These are phyloP conservation scores for Oncorhynchus gorbuscha DNA, from an alignment of 2,113 vertebrate species.

Conservation along the genomic window DNA sequence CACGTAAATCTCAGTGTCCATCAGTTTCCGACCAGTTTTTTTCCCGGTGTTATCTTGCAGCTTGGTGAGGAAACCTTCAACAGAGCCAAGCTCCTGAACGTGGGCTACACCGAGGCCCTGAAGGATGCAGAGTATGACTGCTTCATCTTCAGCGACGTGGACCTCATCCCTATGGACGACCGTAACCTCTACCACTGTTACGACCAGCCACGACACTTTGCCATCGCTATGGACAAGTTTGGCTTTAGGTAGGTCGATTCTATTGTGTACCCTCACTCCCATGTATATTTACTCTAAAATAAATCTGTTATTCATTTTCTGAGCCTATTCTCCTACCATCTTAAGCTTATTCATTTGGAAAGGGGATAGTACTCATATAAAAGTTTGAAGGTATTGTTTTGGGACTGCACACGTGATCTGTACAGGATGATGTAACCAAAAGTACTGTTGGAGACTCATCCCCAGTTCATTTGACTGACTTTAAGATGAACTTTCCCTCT, in stretches of 20 bases:
- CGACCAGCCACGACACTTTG: constrained; percentile 95
- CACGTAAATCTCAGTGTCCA: background rate
- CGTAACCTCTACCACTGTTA: constrained; percentile 98
- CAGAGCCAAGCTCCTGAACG: constrained; percentile 92
- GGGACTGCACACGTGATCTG: no score
- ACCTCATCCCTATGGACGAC: constrained; percentile 99
- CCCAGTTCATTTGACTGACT: no score
- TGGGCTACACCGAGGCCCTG: constrained; percentile 91
- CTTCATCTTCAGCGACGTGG: constrained; percentile 98
- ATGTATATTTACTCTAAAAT: no score
- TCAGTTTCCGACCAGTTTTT: background rate
- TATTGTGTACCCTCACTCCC: background rate
- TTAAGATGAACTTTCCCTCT: no score
- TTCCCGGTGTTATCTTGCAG: constrained; percentile 61
- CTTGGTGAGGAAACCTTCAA: constrained; percentile 96
- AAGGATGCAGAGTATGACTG: constrained; percentile 92
- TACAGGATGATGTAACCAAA: no score
- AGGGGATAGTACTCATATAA: no score
- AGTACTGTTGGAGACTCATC: no score
- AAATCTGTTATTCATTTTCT: no score
- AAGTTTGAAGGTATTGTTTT: no score
- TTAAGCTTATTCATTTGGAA: no score
- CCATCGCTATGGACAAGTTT: constrained; percentile 92
- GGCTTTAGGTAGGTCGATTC: constrained; percentile 74
- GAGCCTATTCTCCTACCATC: no score